These are phyloP conservation scores for Gulo gulo DNA, from an alignment of 2,113 vertebrate species.

Conservation along the genomic window DNA sequence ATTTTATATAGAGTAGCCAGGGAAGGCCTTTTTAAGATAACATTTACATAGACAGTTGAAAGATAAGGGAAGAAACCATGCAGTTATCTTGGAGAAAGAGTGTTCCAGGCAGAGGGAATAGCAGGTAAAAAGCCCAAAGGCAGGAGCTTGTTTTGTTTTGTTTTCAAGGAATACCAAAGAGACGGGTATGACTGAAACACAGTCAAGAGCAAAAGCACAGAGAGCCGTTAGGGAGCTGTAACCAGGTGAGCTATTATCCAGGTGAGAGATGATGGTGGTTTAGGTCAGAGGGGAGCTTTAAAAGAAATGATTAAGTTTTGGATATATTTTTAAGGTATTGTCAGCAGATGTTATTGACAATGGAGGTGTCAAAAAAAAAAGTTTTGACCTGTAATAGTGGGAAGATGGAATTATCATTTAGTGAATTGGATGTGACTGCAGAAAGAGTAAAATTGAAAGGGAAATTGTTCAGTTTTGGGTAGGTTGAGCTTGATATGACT, in stretches of 20 bases:
- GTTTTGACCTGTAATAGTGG: not conserved
- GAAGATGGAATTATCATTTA: not conserved
- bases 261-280: not conserved
- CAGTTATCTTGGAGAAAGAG: not conserved
- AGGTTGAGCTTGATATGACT: not conserved
- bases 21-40: not conserved
- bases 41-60: not conserved
- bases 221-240: not conserved
- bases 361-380: not conserved
- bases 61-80: not conserved
- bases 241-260: not conserved
- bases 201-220: not conserved
- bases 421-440: not conserved
- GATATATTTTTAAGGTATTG: not conserved
- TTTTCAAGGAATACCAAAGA: not conserved
- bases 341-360: not conserved
- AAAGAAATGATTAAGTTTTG: not conserved
- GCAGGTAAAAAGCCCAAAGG: not conserved
- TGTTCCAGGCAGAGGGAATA: not conserved
- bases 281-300: not conserved
- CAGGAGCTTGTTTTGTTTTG: not conserved
- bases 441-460: not conserved
- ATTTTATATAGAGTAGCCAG: not conserved
- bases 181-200: not conserved
- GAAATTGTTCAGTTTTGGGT: not conserved